Base-by-base conservation (phyloP, 2,113 vertebrate species). In the Pseudonaja textilis region DNA sequence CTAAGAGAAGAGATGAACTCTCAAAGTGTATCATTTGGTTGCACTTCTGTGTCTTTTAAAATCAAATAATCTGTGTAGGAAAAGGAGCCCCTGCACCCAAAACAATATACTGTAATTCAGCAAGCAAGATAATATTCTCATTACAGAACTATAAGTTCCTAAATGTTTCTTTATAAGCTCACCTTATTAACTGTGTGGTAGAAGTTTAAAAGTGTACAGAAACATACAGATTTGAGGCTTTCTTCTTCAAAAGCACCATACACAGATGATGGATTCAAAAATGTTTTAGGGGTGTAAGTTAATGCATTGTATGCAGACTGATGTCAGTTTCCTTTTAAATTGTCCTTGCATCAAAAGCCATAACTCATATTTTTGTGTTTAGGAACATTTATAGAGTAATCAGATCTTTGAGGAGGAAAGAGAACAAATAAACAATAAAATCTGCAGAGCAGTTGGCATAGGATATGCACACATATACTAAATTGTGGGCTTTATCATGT, bases 1-100 rank as follows among this genome's bases (percentile, higher is more conserved):
- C 93, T 96, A 92, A 93, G 92, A 91, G 91, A 92, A 87, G 39
- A 29, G 45, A 94, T 0, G 92, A 95, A 93, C 89, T 55, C 91
- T 26, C 93, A 96, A 92, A 55, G 57, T 57, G 85, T 85, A 7
- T 20, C 64, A 10, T 89, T 88, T 91, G 92, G 57, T 69, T 94
- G 93, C 0, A 4, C 9, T 47, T 45, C 23, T 22, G n/a, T 0
- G 20, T 87, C n/a, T n/a, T 69, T 52, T 94, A 52, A 85, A 96
- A 91, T 55, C 34, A 90, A 29, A 69, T 14, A 89, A 86, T 59
- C 85, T 91, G 50, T 3, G 4, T 57, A 93, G 88, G 23, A 59
- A 85, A 59, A 94, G 26, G 1, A 91, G 22, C 16, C 61, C 90
- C 69, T 29, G 0, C 88, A 45, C 39, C 90, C 56, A 89, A 96